These are phyloP conservation scores for Ginglymostoma cirratum DNA, from an alignment of 2,113 vertebrate species.

Conservation along the genomic window DNA sequence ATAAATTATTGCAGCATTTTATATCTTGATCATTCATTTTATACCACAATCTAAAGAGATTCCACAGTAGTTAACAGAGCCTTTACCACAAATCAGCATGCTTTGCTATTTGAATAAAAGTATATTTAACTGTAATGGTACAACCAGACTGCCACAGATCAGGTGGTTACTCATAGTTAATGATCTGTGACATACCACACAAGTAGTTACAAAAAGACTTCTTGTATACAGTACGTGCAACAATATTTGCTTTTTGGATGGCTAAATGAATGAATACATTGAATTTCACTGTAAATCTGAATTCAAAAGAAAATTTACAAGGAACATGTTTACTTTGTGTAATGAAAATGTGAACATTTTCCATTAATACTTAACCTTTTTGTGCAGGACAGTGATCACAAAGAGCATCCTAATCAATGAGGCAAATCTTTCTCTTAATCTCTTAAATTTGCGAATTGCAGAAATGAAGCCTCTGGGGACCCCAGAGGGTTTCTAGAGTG, in stretches of 20 bases:
- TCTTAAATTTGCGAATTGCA: slow-evolving; percentile 14
- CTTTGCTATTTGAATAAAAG: slow-evolving; percentile 82
- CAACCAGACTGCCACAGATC: slow-evolving; percentile 85
- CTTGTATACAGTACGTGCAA: slow-evolving; percentile 96
- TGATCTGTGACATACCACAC: slow-evolving; percentile 98
- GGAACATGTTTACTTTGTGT: slow-evolving; percentile 71
- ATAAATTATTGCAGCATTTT: slow-evolving; percentile 2
- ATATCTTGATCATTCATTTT: not conserved
- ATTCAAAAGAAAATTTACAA: slow-evolving; percentile 81
- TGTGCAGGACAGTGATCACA: slow-evolving; percentile 65
- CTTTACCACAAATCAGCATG: slow-evolving; percentile 83
- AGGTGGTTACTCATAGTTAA: slow-evolving; percentile 90
- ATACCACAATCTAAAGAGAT: slow-evolving; percentile 37
- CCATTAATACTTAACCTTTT: slow-evolving; percentile 81
- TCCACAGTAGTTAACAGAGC: slow-evolving; percentile 63
- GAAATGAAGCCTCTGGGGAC: not conserved
- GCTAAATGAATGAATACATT: slow-evolving; percentile 97
- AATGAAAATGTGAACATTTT: slow-evolving; percentile 74
- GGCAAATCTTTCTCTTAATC: slow-evolving; percentile 39
- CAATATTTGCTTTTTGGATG: slow-evolving; percentile 99
- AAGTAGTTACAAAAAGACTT: slow-evolving; percentile 92
- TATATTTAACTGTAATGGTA: slow-evolving; percentile 83
- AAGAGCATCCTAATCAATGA: slow-evolving; percentile 60
- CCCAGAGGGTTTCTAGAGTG: too few relatives aligned
- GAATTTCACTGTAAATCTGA: slow-evolving; percentile 82